phyloP scores from a whole-genome alignment of 2,113 vertebrate species.

The Phalacrocorax brasilianus region DNA sequence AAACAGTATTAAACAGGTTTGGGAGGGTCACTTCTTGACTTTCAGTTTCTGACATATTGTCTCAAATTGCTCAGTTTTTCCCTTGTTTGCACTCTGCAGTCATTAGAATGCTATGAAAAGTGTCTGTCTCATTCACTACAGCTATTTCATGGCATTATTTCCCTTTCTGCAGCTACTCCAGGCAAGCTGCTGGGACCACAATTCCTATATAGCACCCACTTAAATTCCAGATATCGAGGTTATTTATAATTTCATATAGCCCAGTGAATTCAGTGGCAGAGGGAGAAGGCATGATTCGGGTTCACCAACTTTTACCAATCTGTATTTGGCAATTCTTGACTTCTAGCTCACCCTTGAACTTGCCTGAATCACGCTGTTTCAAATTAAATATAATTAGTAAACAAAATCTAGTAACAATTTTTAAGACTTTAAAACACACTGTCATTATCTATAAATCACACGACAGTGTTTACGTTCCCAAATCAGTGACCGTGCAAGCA shows the following conservation, averaged over 20 bases:
- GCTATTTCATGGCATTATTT: conserved; percentile 1
- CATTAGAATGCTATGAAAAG: background rate
- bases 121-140: background rate
- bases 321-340: background rate
- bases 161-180: background rate
- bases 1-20: background rate
- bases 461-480: background rate
- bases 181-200: background rate
- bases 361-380: background rate
- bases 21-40: background rate
- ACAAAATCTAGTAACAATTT: background rate
- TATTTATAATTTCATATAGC: background rate
- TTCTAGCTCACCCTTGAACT: background rate
- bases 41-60: background rate
- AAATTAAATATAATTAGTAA: background rate
- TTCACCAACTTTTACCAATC: background rate
- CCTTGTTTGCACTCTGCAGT: background rate
- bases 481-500: background rate
- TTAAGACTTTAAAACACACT: background rate
- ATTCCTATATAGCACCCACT: background rate
- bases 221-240: background rate
- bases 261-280: background rate
- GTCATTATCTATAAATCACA: background rate
- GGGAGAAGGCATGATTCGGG: background rate
- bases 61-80: background rate